These are phyloP conservation scores for Ametastegia equiseti DNA, from an alignment of 2,888 invertebrate species.

Conservation along the genomic window DNA sequence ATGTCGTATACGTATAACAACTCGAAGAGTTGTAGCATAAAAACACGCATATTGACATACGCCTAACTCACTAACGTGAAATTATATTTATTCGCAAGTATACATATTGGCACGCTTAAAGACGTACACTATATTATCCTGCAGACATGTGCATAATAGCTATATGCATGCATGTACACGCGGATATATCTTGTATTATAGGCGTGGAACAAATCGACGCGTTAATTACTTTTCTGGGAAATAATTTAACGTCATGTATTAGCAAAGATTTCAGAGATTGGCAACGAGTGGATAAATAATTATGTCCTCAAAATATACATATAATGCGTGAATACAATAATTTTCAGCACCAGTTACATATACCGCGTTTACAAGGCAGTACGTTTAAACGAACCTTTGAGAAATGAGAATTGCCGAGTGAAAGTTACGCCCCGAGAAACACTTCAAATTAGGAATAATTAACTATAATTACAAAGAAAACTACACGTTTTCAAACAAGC, in stretches of 20 bases:
- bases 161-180: neutral
- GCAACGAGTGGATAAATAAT: neutral
- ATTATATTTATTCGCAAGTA: neutral
- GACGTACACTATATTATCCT: neutral
- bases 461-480: constrained; percentile 26
- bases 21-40: neutral
- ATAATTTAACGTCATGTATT: constrained; percentile 4
- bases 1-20: neutral
- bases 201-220: constrained; percentile 1
- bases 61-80: neutral
- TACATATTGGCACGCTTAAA: neutral
- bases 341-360: neutral
- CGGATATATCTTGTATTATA: neutral
- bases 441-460: constrained; percentile 19
- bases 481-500: neutral
- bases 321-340: neutral
- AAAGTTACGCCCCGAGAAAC: constrained; percentile 35
- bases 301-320: neutral
- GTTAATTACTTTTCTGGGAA: constrained; percentile 27
- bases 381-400: constrained; percentile 25
- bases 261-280: constrained; percentile 15
- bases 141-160: neutral
- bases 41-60: neutral
- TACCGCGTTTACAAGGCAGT: neutral
- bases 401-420: constrained; percentile 25